Evolutionary conservation across 2,888 invertebrate genomes (phyloP), one percentile per base, ranked within the genome.

Genomic region (Cotesia congregata): DNA sequence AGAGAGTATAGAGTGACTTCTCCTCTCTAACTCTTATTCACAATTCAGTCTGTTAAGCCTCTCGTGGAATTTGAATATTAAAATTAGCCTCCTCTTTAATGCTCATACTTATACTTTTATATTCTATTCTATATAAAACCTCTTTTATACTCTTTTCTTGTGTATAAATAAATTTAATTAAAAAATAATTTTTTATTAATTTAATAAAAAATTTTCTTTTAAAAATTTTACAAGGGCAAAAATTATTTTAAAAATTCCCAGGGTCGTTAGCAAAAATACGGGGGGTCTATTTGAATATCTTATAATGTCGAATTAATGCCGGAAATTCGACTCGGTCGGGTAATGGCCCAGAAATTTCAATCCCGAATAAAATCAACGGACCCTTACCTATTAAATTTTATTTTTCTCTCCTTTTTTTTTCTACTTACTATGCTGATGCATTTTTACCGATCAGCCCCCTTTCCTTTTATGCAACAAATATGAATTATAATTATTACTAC

Each of bases 221-320:
- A 3, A 3, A 3, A 3, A 30, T 3, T 30, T 30, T 30, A 30
- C 30, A 30, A 30, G 30, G 0, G 30, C 30, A 30, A 30, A 30
- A 30, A 30, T 30, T 30, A 30, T 30, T 30, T 3, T 3, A 3
- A 30, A 30, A 30, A 30, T 65, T 65, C 65, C 9, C 65, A 65
- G 65, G 30, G 30, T 65, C 65, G 65, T 65, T 65, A 65, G 65
- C 38, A 39, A 65, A 38, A 83, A 86, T 86, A 85, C 85, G 83
- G 85, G 84, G 83, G 84, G 87, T 83, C 85, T 84, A 88, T 88
- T 88, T 89, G 88, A 89, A 89, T 88, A 88, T 88, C 87, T 86
- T 85, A 88, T 88, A 88, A 88, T 88, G 87, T 85, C 86, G 86
- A 88, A 87, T 88, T 88, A 88, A 88, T 88, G 86, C 85, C 87